Evolutionary conservation across 2,797 vertebrate species (phyloP), one percentile per base, ranked within the genome.

Genomic region (Hozukius guyotensis): DNA sequence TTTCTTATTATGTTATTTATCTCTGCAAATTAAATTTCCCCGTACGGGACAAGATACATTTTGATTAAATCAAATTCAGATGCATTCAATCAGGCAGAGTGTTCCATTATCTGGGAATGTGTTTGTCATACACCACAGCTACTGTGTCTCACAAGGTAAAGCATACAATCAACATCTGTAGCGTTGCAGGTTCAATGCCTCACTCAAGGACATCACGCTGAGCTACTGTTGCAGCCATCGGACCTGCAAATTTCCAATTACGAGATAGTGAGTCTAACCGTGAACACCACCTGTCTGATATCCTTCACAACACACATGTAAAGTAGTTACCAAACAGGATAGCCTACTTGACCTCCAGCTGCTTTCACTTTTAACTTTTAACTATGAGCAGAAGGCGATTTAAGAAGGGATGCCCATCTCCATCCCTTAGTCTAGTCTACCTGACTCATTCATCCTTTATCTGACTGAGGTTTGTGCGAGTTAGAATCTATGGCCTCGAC

Each of bases 1-100:
- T 76, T 49, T 77, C 22, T 57, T 74, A 61, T 74, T 82, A 62
- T 20, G 62, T 76, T 78, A 59, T 81, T 80, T 77, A 49, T 84
- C 68, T 32, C 29, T 57, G n/a, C 59, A 81, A 80, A 87, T 77
- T 1, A 20, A 70, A 82, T 67, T 55, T 55, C 55, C 36, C 27
- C 12, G 29, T 4, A 13, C 36, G 8, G 29, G 53, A 67, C 63
- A 60, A 38, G 22, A 76, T 38, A 60, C 68, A 2, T 29, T 67
- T 18, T 5, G 36, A 81, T 87, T 56, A 42, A 69, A 84, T 84
- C 31, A 65, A 83, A 75, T 59, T 76, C 25, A 42, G 65, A 72
- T 74, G 2, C 82, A 85, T 77, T 75, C 6, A n/a, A 6, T 77
- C 59, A 0, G 53, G 52, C 31, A 9, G 53, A 64, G 5, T 5